Evolutionary conservation across 2,113 vertebrate species (phyloP).

Genomic region (Bubo scandiacus): DNA sequence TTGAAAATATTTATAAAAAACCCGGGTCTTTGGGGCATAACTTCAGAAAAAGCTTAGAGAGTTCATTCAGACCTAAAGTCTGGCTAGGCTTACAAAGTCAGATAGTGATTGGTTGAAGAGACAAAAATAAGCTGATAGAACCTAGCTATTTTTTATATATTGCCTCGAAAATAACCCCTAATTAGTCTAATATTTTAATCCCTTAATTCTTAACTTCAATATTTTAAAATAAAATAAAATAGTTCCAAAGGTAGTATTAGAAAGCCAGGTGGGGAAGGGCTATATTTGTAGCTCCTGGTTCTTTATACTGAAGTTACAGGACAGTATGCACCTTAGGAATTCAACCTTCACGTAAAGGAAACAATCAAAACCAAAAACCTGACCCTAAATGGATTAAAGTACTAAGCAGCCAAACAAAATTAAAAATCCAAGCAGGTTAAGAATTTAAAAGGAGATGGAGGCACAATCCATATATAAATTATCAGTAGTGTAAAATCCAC

Average conservation of each 20-base stretch:
- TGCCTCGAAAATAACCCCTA: background rate
- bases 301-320: background rate
- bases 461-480: background rate
- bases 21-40: background rate
- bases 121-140: background rate
- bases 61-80: background rate
- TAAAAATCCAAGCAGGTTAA: background rate
- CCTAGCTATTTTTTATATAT: background rate
- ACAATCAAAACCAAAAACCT: background rate
- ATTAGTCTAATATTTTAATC: background rate
- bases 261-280: background rate
- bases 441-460: background rate
- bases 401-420: background rate
- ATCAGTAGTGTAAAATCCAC: background rate
- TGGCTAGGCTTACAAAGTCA: background rate
- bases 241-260: background rate
- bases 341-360: background rate
- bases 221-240: background rate
- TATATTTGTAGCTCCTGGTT: background rate
- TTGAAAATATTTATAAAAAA: background rate
- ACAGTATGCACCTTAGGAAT: background rate
- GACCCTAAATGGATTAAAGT: background rate
- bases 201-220: background rate
- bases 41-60: background rate
- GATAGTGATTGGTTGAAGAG: background rate